A percentile compares a stretch with the other conserved stretches of the same genome.
Evolutionary conservation across 2,797 vertebrate genomes (phyloP).

Genomic region (Phrynocephalus forsythii): DNA sequence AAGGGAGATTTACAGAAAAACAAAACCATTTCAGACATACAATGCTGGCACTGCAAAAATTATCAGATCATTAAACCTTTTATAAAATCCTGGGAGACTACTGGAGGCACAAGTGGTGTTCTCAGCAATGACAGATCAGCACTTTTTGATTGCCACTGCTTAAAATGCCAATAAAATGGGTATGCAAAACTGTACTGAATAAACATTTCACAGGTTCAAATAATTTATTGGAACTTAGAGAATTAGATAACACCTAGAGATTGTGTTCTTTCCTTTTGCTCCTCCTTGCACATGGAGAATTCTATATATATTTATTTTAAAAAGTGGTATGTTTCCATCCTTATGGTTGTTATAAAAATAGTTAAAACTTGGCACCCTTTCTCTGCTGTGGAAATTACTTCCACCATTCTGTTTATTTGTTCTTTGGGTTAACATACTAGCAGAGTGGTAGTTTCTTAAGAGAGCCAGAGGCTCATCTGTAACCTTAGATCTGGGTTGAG

Average conservation of each 20-base stretch:
- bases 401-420: neutral
- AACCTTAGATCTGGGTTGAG: neutral
- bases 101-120: neutral
- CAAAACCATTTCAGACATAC: constrained; percentile 1
- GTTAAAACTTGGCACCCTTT: neutral
- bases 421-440: constrained; percentile 2
- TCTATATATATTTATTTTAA: neutral
- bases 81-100: constrained; percentile 12
- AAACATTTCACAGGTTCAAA: neutral
- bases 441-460: neutral
- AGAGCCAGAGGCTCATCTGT: neutral
- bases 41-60: constrained; percentile 10
- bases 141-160: constrained; percentile 14
- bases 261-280: too few species aligned
- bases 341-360: neutral
- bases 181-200: neutral
- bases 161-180: neutral
- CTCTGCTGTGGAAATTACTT: neutral
- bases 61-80: neutral
- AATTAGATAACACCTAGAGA: neutral
- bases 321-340: neutral
- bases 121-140: neutral
- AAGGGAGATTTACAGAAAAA: constrained; percentile 8
- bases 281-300: neutral
- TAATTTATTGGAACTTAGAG: neutral